Conservation (phyloP, 2,888 invertebrate genomes). For the Melanophora roralis region DNA sequence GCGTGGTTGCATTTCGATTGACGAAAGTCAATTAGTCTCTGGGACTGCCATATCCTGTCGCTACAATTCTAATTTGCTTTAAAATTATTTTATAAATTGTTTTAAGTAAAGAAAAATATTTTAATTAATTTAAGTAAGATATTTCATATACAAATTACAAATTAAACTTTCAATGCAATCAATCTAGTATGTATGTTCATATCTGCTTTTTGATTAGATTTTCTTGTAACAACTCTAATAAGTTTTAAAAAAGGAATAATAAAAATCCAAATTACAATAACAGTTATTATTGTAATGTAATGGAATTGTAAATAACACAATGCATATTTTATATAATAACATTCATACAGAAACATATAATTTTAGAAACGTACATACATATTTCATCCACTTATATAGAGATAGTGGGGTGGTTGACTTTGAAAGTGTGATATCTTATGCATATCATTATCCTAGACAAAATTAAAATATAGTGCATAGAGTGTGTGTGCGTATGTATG, state of each 20-base stretch:
- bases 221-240: conserved; percentile 9
- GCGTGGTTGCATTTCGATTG: too few relatives aligned
- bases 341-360: neutral
- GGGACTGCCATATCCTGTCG: too few relatives aligned
- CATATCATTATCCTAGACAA: conserved; percentile 47
- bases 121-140: too few relatives aligned
- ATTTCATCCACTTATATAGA: neutral
- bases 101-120: too few relatives aligned
- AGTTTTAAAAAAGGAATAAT: neutral
- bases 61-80: too few relatives aligned
- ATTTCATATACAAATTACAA: too few relatives aligned
- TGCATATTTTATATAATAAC: conserved; percentile 40
- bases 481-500: neutral
- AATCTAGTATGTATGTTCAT: too few relatives aligned
- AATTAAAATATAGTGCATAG: neutral
- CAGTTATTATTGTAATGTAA: conserved; percentile 51
- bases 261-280: conserved; percentile 17
- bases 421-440: conserved; percentile 51
- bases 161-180: too few relatives aligned
- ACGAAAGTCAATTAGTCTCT: too few relatives aligned
- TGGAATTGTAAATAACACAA: conserved; percentile 59
- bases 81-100: too few relatives aligned
- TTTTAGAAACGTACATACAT: neutral
- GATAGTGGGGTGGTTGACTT: neutral
- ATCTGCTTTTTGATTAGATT: neutral